These are phyloP conservation scores for Carettochelys insculpta DNA, from an alignment of 2,113 vertebrate genomes.

Conservation along the genomic window DNA sequence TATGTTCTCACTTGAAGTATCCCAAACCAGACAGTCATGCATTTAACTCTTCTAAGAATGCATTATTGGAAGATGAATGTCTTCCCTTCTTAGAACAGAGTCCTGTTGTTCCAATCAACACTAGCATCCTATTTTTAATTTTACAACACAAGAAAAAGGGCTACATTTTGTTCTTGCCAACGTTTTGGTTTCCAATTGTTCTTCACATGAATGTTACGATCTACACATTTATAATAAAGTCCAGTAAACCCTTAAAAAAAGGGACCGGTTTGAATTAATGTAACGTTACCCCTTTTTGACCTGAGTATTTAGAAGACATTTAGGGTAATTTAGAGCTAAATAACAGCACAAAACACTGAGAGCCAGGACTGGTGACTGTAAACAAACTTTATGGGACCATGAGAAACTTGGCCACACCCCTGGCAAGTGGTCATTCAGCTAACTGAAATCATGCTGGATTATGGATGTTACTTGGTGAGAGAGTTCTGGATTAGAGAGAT, in stretches of 20 bases:
- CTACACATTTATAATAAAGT: neutral
- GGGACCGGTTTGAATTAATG: neutral
- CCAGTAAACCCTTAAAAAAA: neutral
- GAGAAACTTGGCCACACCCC: too few species aligned
- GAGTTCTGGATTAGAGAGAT: too few species aligned
- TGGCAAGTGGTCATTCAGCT: too few species aligned
- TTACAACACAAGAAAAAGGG: neutral
- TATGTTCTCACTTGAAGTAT: conserved; percentile 57
- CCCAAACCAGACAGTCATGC: conserved; percentile 57
- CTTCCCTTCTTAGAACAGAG: neutral
- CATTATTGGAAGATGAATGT: conserved; percentile 16
- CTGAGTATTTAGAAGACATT: neutral
- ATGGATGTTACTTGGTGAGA: too few species aligned
- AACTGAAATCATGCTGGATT: too few species aligned
- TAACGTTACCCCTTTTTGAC: neutral
- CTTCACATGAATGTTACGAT: neutral
- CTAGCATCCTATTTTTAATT: neutral
- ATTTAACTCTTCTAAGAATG: conserved; percentile 20
- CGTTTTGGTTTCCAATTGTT: neutral
- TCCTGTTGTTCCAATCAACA: neutral
- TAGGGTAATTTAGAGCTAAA: too few species aligned
- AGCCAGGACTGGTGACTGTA: too few species aligned
- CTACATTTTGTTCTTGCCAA: neutral
- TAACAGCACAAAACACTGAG: too few species aligned
- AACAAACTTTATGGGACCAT: too few species aligned